phyloP scores from a whole-genome alignment of 2,797 vertebrate species.

The Bradypodion ventrale region DNA sequence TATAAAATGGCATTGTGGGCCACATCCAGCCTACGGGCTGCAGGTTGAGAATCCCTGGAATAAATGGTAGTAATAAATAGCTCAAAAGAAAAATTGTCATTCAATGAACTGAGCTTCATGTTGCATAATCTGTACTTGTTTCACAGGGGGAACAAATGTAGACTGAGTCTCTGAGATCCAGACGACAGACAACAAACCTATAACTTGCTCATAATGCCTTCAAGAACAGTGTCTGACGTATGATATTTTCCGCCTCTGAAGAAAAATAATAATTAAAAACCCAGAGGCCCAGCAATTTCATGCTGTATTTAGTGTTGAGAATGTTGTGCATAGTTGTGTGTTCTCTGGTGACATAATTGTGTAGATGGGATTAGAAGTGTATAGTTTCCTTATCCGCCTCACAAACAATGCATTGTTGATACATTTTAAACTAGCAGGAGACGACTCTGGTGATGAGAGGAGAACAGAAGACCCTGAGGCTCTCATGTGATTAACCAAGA shows the following conservation, averaged over 20 bases:
- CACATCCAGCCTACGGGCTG: no score
- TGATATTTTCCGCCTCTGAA: conserved; percentile 24
- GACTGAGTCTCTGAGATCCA: conserved; percentile 16
- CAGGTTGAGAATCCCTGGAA: no score
- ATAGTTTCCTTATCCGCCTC: neutral
- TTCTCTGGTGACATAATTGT: neutral
- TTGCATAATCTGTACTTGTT: conserved; percentile 25
- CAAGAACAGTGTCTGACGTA: neutral
- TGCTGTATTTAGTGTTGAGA: conserved; percentile 24
- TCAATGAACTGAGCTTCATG: neutral
- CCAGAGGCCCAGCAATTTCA: conserved; percentile 23
- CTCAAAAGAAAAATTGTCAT: neutral
- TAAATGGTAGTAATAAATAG: conserved; percentile 19
- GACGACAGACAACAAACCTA: neutral
- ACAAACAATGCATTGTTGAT: neutral
- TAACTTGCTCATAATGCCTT: conserved; percentile 33
- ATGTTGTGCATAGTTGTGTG: neutral
- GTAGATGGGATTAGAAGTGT: neutral
- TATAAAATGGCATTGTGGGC: no score
- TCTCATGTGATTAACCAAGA: conserved; percentile 17
- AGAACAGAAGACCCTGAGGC: conserved; percentile 6
- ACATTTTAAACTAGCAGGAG: conserved; percentile 15
- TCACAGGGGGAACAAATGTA: neutral
- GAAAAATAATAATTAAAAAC: conserved; percentile 28
- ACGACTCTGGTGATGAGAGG: neutral